Base-by-base conservation (phyloP, 2,113 vertebrate species). In the Poeciliopsis turrubarensis region DNA sequence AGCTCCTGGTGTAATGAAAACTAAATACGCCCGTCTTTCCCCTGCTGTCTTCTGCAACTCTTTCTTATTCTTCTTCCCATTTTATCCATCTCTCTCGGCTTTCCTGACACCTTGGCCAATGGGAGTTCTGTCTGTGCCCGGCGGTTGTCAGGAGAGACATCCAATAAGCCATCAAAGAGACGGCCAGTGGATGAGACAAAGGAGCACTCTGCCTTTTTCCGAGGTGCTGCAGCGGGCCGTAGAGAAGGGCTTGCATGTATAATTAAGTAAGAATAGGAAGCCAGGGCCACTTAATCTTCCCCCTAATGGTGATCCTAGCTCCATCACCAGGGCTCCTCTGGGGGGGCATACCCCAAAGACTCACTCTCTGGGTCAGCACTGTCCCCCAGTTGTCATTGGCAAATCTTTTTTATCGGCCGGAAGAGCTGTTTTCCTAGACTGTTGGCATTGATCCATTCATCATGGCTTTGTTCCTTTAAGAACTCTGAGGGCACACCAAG, bases 101-200 rank as follows among this genome's bases (percentile, higher is more conserved):
- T 89, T 75, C 65, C 81, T 90, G 95, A 95, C 95, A 93, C 95
- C 94, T 92, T 90, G 96, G 95, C 95, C 96, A 96, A 96, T 96
- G 95, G 95, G 96, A 97, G 95, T 96, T 97, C 95, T 94, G 94
- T 89, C 93, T 95, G 94, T 95, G 93, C 94, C 96, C 96, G 85
- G 85, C 94, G 95, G 95, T 96, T 98, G 96, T 97, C 97, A 98
- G 94, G 94, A 95, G 94, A 96, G 96, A 96, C 96, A 96, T 95
- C 95, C 96, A 97, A 96, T 96, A 96, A 96, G 95, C 95, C 96
- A 95, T 96, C 95, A 94, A 95, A 95, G 95, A 89, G 94, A 91
- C 92, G 92, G 89, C 86, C 90, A 94, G 95, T 94, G 91, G 95
- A 94, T 94, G 95, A 96, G 94, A 94, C 92, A 95, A 96, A 96